Evolutionary conservation across 2,888 invertebrate species (phyloP), one percentile per base, ranked within the genome.

Genomic region (Andrena bucephala): DNA sequence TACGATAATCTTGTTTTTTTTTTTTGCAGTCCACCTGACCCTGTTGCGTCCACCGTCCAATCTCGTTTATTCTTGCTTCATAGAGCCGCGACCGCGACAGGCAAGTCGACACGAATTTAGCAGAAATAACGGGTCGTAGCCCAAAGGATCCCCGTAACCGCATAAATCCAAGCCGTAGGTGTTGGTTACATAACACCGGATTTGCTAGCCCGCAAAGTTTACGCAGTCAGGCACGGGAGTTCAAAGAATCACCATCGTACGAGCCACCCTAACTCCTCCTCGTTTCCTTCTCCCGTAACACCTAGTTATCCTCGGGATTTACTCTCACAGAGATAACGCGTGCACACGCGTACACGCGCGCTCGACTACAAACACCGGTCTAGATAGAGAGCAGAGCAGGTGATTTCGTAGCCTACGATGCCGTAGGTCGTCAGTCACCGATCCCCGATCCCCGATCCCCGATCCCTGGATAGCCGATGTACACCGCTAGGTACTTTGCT

Each of bases 351-450:
- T 16, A 10, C 33, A 31, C 54, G 74, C 20, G 6, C n/a, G 27
- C 31, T 16, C 20, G 16, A 57, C 31, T 42, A 42, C 75, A 33
- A 71, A 70, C 77, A 72, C 60, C 36, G 33, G 60, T 2, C 16
- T 2, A 29, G 62, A 76, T 77, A 67, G 16, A 67, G 16, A 66
- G 24, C 48, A 24, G 60, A 62, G 6, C 52, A 16, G 68, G 67
- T 66, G 75, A 67, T 70, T 63, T 65, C 75, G 76, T 78, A 66
- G 73, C 83, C 77, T 77, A 74, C 57, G 83, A 81, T 71, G 68
- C 60, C 76, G 24, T 59, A 71, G 84, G 79, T 86, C 89, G 85
- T 88, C 89, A 85, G 84, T 89, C 86, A 87, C 85, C 89, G 89
- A 90, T 90, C 57, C 27, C 84, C 90, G 83, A 86, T 85, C 54